These are phyloP conservation scores for Drosophila melanogaster DNA, from an alignment of 1,140 invertebrate species.

Conservation along the genomic window Release_6_plus_ISO1_MT NC_004354.4:5837501-5838000, in stretches of 20 bases:
- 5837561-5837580: constrained; percentile 46
- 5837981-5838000: constrained; percentile 12
- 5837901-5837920: constrained; percentile 5
- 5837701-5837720: constrained; percentile 34
- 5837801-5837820: constrained; percentile 75
- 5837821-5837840: constrained; percentile 71
- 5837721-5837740: constrained; percentile 3
- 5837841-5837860: constrained; percentile 50
- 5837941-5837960: neutral
- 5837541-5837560: constrained; percentile 47
- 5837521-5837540: constrained; percentile 80
- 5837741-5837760: constrained; percentile 22
- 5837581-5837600: constrained; percentile 40
- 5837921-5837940: constrained; percentile 7
- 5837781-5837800: constrained; percentile 75
- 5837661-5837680: constrained; percentile 84
- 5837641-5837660: constrained; percentile 26
- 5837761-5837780: constrained; percentile 70
- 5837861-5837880: neutral
- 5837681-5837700: constrained; percentile 65
- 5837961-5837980: neutral
- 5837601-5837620: constrained; percentile 15
- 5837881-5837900: constrained; percentile 6
- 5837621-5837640: constrained; percentile 20
- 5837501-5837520: constrained; percentile 73